Evolutionary conservation across 1,140 invertebrate species (phyloP).

Genomic region (Drosophila ercepeae): DNA sequence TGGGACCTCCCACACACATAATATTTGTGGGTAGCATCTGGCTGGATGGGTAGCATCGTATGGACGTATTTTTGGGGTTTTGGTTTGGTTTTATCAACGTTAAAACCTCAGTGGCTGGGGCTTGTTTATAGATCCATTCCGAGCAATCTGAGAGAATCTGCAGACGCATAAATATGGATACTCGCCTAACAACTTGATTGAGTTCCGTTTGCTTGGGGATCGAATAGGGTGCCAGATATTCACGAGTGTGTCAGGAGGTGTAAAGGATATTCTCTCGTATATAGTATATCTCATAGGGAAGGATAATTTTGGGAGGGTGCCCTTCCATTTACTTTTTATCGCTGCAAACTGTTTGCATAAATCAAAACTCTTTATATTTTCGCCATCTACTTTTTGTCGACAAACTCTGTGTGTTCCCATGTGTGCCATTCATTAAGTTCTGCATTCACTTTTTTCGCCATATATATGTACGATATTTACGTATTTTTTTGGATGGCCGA

Average conservation of each 20-base stretch:
- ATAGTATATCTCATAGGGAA: too few species aligned
- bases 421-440: conserved; percentile 69
- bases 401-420: conserved; percentile 51
- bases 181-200: conserved; percentile 33
- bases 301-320: conserved; percentile 39
- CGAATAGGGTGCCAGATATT: background rate
- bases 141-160: conserved; percentile 29
- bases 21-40: conserved; percentile 16
- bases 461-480: conserved; percentile 11
- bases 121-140: conserved; percentile 46
- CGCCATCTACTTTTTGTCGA: conserved; percentile 10
- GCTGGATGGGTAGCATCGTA: background rate
- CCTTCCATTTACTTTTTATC: conserved; percentile 21
- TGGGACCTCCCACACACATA: background rate
- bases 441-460: conserved; percentile 41
- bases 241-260: too few species aligned
- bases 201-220: conserved; percentile 14
- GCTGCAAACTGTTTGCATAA: conserved; percentile 62
- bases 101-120: conserved; percentile 17
- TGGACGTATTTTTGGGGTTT: background rate
- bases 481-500: conserved; percentile 27
- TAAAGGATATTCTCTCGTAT: too few species aligned
- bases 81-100: conserved; percentile 42
- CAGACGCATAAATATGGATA: conserved; percentile 32
- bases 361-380: conserved; percentile 60